A percentile compares a stretch with the other conserved stretches of the same genome.
Evolutionary conservation across 2,113 vertebrate genomes (phyloP).

Genomic region (Taxidea taxus): DNA sequence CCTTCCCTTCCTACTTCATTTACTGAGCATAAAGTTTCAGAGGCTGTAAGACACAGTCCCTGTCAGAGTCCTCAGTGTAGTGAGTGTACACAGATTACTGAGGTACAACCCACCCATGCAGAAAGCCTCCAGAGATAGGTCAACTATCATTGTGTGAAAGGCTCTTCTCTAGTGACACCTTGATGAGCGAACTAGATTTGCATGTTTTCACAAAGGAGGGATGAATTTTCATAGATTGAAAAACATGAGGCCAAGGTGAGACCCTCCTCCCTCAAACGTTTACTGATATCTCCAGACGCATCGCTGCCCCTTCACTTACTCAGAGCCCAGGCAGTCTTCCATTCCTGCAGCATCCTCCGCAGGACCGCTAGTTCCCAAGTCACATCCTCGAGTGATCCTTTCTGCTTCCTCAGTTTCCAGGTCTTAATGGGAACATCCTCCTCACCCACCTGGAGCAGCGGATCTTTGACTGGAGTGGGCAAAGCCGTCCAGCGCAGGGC

Average conservation of each 20-base stretch:
- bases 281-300: background rate
- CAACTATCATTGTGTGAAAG: background rate
- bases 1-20: background rate
- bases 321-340: conserved; percentile 81
- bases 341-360: conserved; percentile 79
- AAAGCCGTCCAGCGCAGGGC: conserved; percentile 72
- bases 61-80: background rate
- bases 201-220: background rate
- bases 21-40: background rate
- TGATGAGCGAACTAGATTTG: background rate
- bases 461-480: conserved; percentile 70
- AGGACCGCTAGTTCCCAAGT: conserved; percentile 60
- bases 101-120: background rate
- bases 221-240: background rate
- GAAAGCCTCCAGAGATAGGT: background rate
- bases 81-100: background rate
- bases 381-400: background rate
- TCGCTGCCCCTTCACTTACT: conserved; percentile 68
- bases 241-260: background rate
- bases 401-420: background rate
- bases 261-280: background rate
- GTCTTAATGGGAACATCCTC: background rate
- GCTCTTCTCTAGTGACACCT: background rate
- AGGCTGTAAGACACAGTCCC: background rate
- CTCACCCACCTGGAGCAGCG: conserved; percentile 47